Conservation (phyloP, 53 echinoderm and acorn worm species). For the Apostichopus leukothele region DNA sequence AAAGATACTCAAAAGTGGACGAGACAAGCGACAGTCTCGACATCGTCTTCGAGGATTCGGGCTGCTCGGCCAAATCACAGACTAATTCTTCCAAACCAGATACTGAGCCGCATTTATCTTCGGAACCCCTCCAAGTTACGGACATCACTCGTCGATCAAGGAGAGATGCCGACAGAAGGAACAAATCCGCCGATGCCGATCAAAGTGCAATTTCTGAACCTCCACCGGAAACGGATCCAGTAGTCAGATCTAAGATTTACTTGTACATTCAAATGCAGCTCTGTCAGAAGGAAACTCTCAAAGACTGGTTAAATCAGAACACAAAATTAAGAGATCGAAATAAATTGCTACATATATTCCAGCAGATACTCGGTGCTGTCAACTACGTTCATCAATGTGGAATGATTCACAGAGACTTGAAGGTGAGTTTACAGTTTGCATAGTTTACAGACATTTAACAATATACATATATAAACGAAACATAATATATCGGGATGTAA, state of each 20-base stretch:
- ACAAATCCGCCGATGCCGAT: not conserved
- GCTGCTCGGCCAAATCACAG: constrained; percentile 37
- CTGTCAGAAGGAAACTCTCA: constrained; percentile 90
- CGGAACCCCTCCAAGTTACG: not conserved
- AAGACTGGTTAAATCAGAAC: constrained; percentile 88
- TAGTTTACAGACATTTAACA: too few relatives aligned
- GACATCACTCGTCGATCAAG: not conserved
- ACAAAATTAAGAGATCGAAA: constrained; percentile 62
- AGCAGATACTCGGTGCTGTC: constrained; percentile 85
- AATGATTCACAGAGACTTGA: constrained; percentile 95
- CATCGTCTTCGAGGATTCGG: constrained; percentile 77
- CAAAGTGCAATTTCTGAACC: constrained; percentile 16
- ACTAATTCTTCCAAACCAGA: constrained; percentile 6
- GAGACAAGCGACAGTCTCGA: constrained; percentile 65
- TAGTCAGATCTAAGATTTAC: constrained; percentile 66
- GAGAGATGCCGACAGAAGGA: not conserved
- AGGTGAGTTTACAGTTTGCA: constrained; percentile 53
- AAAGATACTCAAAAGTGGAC: constrained; percentile 41
- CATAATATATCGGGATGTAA: too few relatives aligned
- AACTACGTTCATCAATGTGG: constrained; percentile 88
- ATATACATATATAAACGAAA: too few relatives aligned
- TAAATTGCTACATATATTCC: constrained; percentile 82
- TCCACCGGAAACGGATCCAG: not conserved
- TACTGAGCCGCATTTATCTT: not conserved
- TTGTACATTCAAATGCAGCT: constrained; percentile 99